Base-by-base conservation (phyloP, 1,140 invertebrate species). In the Druon quercuslanigerum region DNA sequence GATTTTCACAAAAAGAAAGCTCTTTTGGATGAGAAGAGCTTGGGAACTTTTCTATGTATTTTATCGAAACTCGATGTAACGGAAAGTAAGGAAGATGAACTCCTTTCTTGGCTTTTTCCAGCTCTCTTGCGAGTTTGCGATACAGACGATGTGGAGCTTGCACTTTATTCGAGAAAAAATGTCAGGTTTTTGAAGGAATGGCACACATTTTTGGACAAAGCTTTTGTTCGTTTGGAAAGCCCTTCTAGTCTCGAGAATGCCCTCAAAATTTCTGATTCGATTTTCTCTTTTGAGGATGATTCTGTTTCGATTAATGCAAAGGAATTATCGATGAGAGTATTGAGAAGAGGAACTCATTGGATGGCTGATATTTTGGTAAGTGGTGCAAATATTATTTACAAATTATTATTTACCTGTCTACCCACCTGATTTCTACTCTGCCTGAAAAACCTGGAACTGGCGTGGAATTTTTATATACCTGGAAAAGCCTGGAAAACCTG, bases 331-430 rank as follows among this genome's bases (percentile, higher is more conserved):
- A 78, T 82, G 57, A 85, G 89, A 80, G 76, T 83, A 19, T 79
- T 82, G 46, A 83, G 52, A 72, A 83, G 57, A 46, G 80, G 80
- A 76, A 51, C 73, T 25, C 88, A 90, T 72, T 90, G 88, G 88
- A 33, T 89, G 13, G 75, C 66, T 52, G 88, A 90, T 82, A 86
- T 90, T 75, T 80, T 90, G 79, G 88, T 89, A 81, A 76, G 81
- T 40, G 11, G 40, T 46, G 40, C 7, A 46, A 46, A 1, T 11
- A 9, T 8, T 46, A 46, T 9, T 46, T 25, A 25, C 20, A 25
- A n/a, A n/a, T n/a, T n/a, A n/a, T n/a, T n/a, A n/a, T n/a, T n/a
- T n/a, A n/a, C n/a, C n/a, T n/a, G n/a, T n/a, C n/a, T n/a, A n/a
- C n/a, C n/a, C n/a, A n/a, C n/a, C n/a, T n/a, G n/a, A n/a, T n/a